Conservation (phyloP, 2,113 vertebrate genomes). For the Columba janthina region DNA sequence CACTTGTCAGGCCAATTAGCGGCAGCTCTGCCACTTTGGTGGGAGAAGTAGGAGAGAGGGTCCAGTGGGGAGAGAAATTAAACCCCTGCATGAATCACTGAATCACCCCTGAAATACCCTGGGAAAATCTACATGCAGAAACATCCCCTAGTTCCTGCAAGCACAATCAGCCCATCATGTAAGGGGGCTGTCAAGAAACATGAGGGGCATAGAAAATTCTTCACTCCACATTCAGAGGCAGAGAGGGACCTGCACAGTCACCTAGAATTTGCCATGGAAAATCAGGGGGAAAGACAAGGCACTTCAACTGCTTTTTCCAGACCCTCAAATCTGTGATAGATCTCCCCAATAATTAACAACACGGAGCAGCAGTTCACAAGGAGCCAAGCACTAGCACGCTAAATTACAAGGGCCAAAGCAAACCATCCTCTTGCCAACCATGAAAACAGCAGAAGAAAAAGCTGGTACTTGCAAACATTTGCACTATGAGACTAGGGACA, state of each 20-base stretch:
- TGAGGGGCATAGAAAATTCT: neutral
- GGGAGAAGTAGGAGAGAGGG: neutral
- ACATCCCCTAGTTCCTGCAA: neutral
- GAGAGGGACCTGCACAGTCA: neutral
- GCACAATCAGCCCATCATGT: neutral
- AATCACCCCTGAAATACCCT: neutral
- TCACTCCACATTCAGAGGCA: neutral
- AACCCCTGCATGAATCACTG: neutral
- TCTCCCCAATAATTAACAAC: neutral
- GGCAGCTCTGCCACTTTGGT: neutral
- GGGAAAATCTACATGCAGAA: neutral
- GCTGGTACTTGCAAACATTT: neutral
- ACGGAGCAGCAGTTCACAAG: neutral
- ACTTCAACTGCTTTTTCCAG: neutral
- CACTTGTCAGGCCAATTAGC: constrained; percentile 44
- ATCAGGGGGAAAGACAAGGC: neutral
- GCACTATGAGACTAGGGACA: neutral
- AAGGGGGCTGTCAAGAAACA: neutral
- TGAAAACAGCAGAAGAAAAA: neutral
- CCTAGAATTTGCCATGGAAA: neutral
- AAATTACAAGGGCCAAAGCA: neutral
- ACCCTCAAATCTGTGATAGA: neutral
- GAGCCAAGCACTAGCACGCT: neutral
- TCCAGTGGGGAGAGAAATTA: neutral
- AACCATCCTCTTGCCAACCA: neutral